Evolutionary conservation across 1,140 invertebrate species (phyloP).

Genomic region (Rhagoletis pomonella): DNA sequence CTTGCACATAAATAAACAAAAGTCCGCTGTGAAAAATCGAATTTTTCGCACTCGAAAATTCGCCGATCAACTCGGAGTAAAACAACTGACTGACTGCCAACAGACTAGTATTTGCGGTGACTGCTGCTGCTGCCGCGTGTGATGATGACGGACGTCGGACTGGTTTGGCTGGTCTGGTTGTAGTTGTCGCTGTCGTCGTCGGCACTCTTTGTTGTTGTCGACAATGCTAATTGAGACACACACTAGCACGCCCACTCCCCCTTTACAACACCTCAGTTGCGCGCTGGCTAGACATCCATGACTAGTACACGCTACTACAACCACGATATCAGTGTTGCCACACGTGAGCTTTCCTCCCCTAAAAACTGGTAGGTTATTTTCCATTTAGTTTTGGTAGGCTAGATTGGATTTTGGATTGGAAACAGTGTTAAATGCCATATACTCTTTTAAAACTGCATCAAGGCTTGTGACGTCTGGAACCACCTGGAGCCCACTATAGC

Average conservation of each 20-base stretch:
- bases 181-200: background rate
- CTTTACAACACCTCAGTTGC: background rate
- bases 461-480: too few species aligned
- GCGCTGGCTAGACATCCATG: background rate
- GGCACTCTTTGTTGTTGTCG: background rate
- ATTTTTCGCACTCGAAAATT: slow-evolving; percentile 44
- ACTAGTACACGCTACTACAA: background rate
- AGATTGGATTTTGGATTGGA: too few species aligned
- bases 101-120: slow-evolving; percentile 18
- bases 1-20: background rate
- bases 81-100: slow-evolving; percentile 45
- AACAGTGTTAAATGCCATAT: too few species aligned
- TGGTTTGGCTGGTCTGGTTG: slow-evolving; percentile 41
- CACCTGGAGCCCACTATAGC: too few species aligned
- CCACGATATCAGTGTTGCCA: background rate
- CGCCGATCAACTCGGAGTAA: slow-evolving; percentile 10
- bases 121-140: background rate
- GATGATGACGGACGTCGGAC: slow-evolving; percentile 8
- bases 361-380: too few species aligned
- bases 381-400: too few species aligned
- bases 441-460: too few species aligned
- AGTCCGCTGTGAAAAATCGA: slow-evolving; percentile 40
- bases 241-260: background rate
- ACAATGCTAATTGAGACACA: slow-evolving; percentile 40
- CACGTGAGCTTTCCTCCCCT: too few species aligned